Conservation (phyloP, 2,888 invertebrate species). For the Sesamia inferens region DNA sequence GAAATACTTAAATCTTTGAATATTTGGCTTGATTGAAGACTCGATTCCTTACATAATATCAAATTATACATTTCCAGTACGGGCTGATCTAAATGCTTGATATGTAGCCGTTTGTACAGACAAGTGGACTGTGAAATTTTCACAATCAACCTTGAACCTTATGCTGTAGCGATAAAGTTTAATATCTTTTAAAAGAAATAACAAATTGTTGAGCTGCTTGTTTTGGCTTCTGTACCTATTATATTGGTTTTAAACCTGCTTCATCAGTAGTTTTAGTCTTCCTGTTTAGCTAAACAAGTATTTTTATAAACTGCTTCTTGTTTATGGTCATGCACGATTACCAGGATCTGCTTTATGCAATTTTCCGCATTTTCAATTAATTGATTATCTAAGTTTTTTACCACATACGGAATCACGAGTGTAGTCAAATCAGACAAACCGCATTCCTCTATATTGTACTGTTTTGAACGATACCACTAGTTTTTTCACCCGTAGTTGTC, state of each 20-base stretch:
- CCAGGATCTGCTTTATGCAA: background rate
- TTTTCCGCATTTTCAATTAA: conserved; percentile 24
- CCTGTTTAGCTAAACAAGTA: background rate
- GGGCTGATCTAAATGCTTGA: background rate
- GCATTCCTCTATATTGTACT: conserved; percentile 45
- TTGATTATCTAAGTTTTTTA: background rate
- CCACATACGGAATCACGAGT: conserved; percentile 23
- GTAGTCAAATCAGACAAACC: conserved; percentile 32
- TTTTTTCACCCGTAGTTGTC: conserved; percentile 58
- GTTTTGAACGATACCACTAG: conserved; percentile 55
- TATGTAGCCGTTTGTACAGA: background rate
- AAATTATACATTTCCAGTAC: background rate
- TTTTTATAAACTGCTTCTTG: background rate
- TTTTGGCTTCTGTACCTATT: background rate
- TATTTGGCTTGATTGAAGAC: too few species aligned
- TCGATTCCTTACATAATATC: background rate
- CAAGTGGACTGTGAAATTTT: too few species aligned
- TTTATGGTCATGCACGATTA: background rate
- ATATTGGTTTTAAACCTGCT: background rate
- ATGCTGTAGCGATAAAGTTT: too few species aligned
- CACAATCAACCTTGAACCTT: too few species aligned
- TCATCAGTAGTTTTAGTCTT: background rate
- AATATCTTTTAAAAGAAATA: too few species aligned
- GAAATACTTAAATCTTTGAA: too few species aligned
- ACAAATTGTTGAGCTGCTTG: too few species aligned